Base-by-base conservation (phyloP, 2,797 vertebrate species). In the Australoheros facetus region DNA sequence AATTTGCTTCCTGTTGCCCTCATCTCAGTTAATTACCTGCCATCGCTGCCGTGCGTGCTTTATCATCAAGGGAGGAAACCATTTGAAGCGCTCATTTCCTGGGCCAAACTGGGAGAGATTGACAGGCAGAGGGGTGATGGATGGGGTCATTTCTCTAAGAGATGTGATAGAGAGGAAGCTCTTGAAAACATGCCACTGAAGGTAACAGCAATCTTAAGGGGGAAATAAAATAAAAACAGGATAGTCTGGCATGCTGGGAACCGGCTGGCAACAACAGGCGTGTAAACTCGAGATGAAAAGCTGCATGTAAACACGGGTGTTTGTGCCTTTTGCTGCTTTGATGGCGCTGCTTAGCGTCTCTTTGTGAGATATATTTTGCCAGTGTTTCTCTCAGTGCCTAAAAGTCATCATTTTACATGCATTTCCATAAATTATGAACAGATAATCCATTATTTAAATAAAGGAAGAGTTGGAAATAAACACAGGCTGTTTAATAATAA, bases 21-120 rank as follows among this genome's bases (percentile, higher is more conserved):
- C 73, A 1, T 81, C 83, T 76, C 75, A 21, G 73, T 76, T 90
- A 90, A 93, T 91, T 88, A 87, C 77, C 84, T 81, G 77, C 69
- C 81, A 66, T 69, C 32, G 84, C 83, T 75, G 82, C 75, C 1
- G 14, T 17, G 64, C 14, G 13, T 16, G 77, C 83, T 85, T 82
- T 84, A 85, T 86, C 89, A 87, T 80, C 80, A 78, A 14, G 32
- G 78, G 53, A 87, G 84, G 88, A 90, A 84, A 80, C 76, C 60
- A 14, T 86, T n/a, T 78, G 79, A 86, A 85, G 80, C 62, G 42
- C 82, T 90, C 78, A 76, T 89, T 89, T 90, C 86, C 87, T 85
- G 83, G 30, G 14, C 77, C 66, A 45, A 74, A 39, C 71, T 56
- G 76, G 21, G 34, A 42, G 66, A 81, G 84, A 85, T 69, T 85